Evolutionary conservation across 1,140 invertebrate genomes (phyloP).

Genomic region (Zaprionus nigranus): DNA sequence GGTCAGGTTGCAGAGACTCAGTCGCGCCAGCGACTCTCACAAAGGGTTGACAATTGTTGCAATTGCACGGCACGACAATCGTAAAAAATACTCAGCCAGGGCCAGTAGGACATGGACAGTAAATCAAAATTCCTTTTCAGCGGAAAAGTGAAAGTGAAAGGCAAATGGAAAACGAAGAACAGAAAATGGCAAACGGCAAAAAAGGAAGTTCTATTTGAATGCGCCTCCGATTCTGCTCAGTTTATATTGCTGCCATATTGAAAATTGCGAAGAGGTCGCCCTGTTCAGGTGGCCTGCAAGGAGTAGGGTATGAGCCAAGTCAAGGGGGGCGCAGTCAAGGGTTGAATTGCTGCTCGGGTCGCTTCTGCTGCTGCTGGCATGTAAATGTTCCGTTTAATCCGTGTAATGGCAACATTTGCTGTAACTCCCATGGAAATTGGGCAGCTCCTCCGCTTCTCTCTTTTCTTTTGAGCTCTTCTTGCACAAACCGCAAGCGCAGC

Average conservation of each 20-base stretch:
- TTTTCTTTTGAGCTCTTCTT: background rate
- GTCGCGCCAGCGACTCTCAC: slow-evolving; percentile 29
- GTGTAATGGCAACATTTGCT: slow-evolving; percentile 73
- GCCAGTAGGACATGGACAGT: slow-evolving; percentile 43
- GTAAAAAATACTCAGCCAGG: slow-evolving; percentile 52
- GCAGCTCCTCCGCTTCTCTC: slow-evolving; percentile 37
- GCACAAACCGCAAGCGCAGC: slow-evolving; percentile 62
- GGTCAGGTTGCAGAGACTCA: slow-evolving; percentile 62
- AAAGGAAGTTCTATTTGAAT: slow-evolving; percentile 25
- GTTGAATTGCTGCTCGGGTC: slow-evolving; percentile 40
- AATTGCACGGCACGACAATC: slow-evolving; percentile 57
- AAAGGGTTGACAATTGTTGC: slow-evolving; percentile 82
- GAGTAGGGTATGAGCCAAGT: background rate
- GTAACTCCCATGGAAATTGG: slow-evolving; percentile 64
- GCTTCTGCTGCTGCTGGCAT: slow-evolving; percentile 59
- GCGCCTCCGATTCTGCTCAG: slow-evolving; percentile 3
- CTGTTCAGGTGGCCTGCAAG: slow-evolving; percentile 36
- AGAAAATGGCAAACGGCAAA: slow-evolving; percentile 5
- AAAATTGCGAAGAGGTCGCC: slow-evolving; percentile 40
- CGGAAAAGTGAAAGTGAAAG: slow-evolving; percentile 56
- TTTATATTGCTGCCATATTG: slow-evolving; percentile 55
- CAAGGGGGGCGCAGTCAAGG: slow-evolving; percentile 24
- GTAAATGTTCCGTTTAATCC: slow-evolving; percentile 71
- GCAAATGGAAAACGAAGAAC: background rate
- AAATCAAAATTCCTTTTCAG: slow-evolving; percentile 64